Evolutionary conservation across 1,140 invertebrate genomes (phyloP).

Genomic region (Caenorhabditis latens): DNA sequence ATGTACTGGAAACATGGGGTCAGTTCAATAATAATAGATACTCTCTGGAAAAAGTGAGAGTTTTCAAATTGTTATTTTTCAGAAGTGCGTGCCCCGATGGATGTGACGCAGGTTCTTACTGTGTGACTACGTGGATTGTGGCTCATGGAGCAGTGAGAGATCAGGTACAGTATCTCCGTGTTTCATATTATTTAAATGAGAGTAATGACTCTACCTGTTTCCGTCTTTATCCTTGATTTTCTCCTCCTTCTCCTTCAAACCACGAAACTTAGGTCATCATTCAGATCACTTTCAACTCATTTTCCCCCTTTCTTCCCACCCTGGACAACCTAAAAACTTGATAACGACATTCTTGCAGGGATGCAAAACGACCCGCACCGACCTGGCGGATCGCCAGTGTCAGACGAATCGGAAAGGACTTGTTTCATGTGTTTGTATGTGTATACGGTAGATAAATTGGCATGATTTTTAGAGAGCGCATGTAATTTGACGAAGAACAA

Average conservation of each 20-base stretch:
- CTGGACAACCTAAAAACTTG: neutral
- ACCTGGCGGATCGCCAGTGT: slow-evolving; percentile 14
- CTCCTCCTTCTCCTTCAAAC: neutral
- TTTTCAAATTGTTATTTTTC: too few species aligned
- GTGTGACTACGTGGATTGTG: neutral
- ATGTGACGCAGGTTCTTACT: neutral
- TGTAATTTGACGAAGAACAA: neutral
- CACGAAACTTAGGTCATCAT: neutral
- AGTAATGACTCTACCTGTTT: neutral
- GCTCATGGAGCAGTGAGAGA: neutral
- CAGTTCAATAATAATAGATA: neutral
- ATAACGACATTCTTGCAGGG: neutral
- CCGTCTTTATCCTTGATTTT: too few species aligned
- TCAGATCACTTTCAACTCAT: neutral
- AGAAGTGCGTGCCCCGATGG: neutral
- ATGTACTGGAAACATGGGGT: neutral
- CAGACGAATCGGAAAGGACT: slow-evolving; percentile 51
- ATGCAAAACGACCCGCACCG: neutral
- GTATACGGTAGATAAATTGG: slow-evolving; percentile 1
- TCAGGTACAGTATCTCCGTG: neutral
- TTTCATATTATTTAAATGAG: too few species aligned
- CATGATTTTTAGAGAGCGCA: neutral
- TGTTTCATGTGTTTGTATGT: slow-evolving; percentile 32
- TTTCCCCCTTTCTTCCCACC: neutral
- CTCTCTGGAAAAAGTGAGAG: too few species aligned